Evolutionary conservation across 2,888 invertebrate species (phyloP).

Genomic region (Oxystoma pomonae): DNA sequence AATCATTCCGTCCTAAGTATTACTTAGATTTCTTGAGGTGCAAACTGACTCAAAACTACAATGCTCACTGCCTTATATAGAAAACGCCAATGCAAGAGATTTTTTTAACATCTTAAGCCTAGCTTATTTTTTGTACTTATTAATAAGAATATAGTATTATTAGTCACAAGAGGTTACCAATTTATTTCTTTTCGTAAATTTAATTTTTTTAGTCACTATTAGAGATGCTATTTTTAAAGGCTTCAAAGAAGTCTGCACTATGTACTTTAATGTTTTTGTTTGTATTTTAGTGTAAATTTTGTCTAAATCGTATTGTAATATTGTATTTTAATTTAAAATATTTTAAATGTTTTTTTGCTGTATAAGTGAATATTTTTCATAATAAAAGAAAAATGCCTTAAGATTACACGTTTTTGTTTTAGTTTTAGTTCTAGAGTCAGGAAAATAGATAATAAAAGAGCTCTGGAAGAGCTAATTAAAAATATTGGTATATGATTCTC

Average conservation of each 20-base stretch:
- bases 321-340: neutral
- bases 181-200: neutral
- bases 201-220: neutral
- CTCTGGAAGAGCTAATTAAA: no score
- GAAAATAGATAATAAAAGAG: no score
- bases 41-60: neutral
- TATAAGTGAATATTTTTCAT: neutral
- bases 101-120: neutral
- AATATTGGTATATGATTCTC: no score
- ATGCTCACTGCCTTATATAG: neutral
- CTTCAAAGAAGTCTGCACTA: neutral
- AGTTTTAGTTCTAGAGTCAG: constrained; percentile 12
- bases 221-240: neutral
- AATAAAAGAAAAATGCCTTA: constrained; percentile 21
- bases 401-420: constrained; percentile 19
- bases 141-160: neutral
- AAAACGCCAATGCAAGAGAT: neutral
- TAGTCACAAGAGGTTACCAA: neutral
- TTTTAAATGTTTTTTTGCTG: constrained; percentile 27
- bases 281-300: neutral
- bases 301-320: neutral
- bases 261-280: neutral
- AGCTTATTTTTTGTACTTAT: neutral
- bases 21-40: neutral
- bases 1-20: neutral